A percentile compares a stretch with the other conserved stretches of the same genome.
Conservation (phyloP, 2,888 invertebrate genomes). For the Ormyrus thymus region DNA sequence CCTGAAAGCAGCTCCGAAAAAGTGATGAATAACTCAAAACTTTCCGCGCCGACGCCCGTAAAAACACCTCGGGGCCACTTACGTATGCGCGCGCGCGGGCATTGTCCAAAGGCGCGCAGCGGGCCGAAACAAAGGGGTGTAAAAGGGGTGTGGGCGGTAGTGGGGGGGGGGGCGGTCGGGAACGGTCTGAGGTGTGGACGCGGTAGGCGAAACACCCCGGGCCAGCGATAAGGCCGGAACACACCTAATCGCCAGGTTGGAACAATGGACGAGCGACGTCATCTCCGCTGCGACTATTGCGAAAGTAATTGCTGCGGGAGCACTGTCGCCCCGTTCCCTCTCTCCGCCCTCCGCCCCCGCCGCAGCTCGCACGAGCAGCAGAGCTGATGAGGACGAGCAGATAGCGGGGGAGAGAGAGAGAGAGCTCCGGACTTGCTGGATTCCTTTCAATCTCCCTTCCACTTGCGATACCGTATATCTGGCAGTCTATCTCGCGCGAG, state of each 20-base stretch:
- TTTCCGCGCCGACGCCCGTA: too few species aligned
- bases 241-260: constrained; percentile 69
- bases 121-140: not conserved
- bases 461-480: not conserved
- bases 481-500: not conserved
- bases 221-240: constrained; percentile 63
- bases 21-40: too few species aligned
- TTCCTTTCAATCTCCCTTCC: constrained; percentile 43
- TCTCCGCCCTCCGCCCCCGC: not conserved
- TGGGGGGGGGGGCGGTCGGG: constrained; percentile 1
- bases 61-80: constrained; percentile 14
- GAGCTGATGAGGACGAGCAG: constrained; percentile 31
- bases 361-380: not conserved
- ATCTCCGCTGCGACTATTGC: constrained; percentile 67
- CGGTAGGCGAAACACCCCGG: constrained; percentile 37
- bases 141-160: not conserved
- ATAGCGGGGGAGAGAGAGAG: constrained; percentile 3
- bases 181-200: constrained; percentile 13
- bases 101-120: not conserved
- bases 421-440: constrained; percentile 34
- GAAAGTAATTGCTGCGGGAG: constrained; percentile 66
- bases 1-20: too few species aligned
- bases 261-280: constrained; percentile 71
- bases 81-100: constrained; percentile 1
- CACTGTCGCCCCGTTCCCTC: constrained; percentile 5